Conservation (phyloP, 37 sponge, comb jelly and placozoan species). For the Petrosia ficiformis region DNA sequence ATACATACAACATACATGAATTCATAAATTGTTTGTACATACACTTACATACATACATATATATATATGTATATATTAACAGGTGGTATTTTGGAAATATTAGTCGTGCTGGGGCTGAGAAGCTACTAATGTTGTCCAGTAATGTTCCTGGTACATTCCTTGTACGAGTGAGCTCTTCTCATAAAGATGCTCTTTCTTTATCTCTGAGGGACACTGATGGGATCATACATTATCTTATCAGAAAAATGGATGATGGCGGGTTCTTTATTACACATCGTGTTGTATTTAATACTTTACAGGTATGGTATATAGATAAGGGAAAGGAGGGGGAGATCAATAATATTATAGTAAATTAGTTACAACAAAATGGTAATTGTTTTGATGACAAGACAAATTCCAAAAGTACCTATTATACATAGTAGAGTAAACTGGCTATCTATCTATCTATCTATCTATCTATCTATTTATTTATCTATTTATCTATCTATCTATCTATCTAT, state of each 20-base stretch:
- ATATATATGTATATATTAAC: background rate
- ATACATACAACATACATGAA: no score
- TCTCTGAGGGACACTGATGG: slow-evolving; percentile 78
- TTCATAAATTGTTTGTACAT: no score
- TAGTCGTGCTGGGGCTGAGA: slow-evolving; percentile 78
- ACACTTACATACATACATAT: no score
- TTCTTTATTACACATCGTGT: slow-evolving; percentile 67
- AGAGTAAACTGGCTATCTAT: no score
- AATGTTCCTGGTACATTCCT: slow-evolving; percentile 77
- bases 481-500: no score
- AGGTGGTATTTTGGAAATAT: slow-evolving; percentile 88
- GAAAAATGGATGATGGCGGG: slow-evolving; percentile 63
- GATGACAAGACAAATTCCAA: no score
- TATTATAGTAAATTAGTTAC: background rate
- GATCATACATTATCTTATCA: slow-evolving; percentile 86
- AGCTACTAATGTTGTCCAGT: slow-evolving; percentile 63
- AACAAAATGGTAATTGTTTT: no score
- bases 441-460: no score
- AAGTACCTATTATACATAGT: no score
- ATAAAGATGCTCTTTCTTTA: slow-evolving; percentile 75
- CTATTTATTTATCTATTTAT: no score
- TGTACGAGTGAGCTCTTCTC: slow-evolving; percentile 70
- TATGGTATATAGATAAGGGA: background rate
- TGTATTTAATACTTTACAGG: slow-evolving; percentile 48
- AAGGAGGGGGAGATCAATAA: background rate